Conservation (phyloP, 2,888 invertebrate genomes). For the Troides aeacus region DNA sequence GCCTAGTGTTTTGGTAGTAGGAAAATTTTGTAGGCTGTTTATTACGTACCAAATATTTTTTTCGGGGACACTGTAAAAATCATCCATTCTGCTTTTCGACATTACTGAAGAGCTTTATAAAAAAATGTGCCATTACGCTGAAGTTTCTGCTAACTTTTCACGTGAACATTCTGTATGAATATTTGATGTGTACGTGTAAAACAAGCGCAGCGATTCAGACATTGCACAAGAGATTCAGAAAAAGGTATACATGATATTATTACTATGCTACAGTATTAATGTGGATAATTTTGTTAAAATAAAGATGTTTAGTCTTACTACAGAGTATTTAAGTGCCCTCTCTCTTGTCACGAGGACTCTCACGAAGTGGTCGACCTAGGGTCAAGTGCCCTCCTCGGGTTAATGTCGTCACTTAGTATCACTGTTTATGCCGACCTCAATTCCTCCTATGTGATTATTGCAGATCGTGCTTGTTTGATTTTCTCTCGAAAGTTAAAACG, state of each 20-base stretch:
- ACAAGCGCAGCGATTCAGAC: slow-evolving; percentile 1
- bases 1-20: too few relatives aligned
- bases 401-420: slow-evolving; percentile 20
- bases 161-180: slow-evolving; percentile 16
- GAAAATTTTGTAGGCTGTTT: too few relatives aligned
- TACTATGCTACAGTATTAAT: background rate
- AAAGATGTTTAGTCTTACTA: slow-evolving; percentile 11
- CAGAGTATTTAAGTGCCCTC: slow-evolving; percentile 5
- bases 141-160: slow-evolving; percentile 20
- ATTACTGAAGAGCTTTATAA: slow-evolving; percentile 8
- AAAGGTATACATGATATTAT: background rate
- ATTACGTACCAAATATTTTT: too few relatives aligned
- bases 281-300: slow-evolving; percentile 1
- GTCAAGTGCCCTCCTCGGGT: slow-evolving; percentile 21
- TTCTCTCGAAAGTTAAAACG: background rate
- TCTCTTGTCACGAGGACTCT: slow-evolving; percentile 18
- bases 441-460: background rate
- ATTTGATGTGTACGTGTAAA: slow-evolving; percentile 17
- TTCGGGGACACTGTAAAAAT: too few relatives aligned
- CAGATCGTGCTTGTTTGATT: too few relatives aligned
- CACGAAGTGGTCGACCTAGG: slow-evolving; percentile 11
- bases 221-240: background rate
- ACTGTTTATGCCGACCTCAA: slow-evolving; percentile 13
- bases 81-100: background rate
- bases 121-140: slow-evolving; percentile 10